These are phyloP conservation scores for Cynaeus angustus DNA, from an alignment of 2,888 invertebrate species.

Conservation along the genomic window DNA sequence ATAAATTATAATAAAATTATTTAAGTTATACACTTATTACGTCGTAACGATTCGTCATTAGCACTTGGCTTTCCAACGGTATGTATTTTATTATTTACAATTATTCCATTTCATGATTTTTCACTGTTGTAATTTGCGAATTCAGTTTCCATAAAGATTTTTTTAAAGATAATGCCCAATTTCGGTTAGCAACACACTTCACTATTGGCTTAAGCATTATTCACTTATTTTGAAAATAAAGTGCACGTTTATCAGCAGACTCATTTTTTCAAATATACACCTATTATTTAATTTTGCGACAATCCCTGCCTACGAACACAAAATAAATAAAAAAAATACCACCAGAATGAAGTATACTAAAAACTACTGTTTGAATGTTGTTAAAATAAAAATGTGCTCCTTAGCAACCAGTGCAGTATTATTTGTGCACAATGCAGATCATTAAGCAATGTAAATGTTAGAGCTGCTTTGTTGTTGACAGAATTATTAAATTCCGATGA, in stretches of 20 bases:
- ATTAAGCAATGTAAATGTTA: slow-evolving; percentile 4
- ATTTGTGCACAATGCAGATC: neutral
- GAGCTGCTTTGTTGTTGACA: slow-evolving; percentile 10
- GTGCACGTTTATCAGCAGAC: slow-evolving; percentile 36
- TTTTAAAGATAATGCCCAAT: slow-evolving; percentile 29
- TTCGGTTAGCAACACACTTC: slow-evolving; percentile 36
- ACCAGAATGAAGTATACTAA: too few species aligned
- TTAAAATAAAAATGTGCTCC: too few species aligned
- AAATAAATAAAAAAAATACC: neutral
- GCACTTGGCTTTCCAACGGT: slow-evolving; percentile 22
- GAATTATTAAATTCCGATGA: slow-evolving; percentile 47
- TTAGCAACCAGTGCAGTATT: too few species aligned
- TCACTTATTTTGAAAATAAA: slow-evolving; percentile 33
- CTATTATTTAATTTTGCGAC: neutral
- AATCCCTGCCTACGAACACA: neutral
- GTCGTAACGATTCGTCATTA: slow-evolving; percentile 1
- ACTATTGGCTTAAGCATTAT: slow-evolving; percentile 28
- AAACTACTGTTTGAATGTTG: too few species aligned
- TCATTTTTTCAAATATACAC: slow-evolving; percentile 27
- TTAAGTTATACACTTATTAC: slow-evolving; percentile 28
- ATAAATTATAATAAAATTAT: slow-evolving; percentile 60
- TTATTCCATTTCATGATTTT: slow-evolving; percentile 10
- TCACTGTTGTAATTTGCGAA: slow-evolving; percentile 20
- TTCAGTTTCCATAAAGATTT: slow-evolving; percentile 6
- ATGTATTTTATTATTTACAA: slow-evolving; percentile 23